phyloP scores from a whole-genome alignment of 1,140 invertebrate genomes.

The Zaprionus africanus region DNA sequence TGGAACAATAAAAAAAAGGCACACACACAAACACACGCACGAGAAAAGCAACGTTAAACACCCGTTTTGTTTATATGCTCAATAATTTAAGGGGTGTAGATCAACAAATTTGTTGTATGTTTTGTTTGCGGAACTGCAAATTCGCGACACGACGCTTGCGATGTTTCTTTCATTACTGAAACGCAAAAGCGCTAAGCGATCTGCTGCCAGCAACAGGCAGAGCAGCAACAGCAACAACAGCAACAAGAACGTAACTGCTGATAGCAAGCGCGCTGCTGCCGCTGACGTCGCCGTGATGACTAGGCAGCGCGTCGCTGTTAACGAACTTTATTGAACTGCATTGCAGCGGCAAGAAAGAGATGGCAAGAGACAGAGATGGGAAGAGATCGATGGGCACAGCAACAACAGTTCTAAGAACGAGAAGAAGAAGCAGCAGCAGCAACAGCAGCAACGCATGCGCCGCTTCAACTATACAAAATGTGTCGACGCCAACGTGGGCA shows the following conservation, averaged over 20 bases:
- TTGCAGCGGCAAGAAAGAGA: slow-evolving; percentile 14
- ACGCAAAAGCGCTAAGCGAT: slow-evolving; percentile 31
- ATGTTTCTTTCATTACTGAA: slow-evolving; percentile 71
- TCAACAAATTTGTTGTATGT: neutral
- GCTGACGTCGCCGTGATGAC: slow-evolving; percentile 30
- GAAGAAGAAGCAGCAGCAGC: neutral
- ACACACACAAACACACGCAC: neutral
- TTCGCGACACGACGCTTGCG: slow-evolving; percentile 63
- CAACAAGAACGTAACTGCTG: slow-evolving; percentile 24
- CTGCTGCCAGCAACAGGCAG: slow-evolving; percentile 14
- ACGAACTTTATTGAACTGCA: slow-evolving; percentile 69
- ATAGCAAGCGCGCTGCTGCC: slow-evolving; percentile 33
- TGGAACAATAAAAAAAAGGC: neutral
- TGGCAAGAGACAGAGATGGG: neutral
- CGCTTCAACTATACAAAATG: slow-evolving; percentile 4
- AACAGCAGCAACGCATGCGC: slow-evolving; percentile 38
- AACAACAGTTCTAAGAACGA: slow-evolving; percentile 52
- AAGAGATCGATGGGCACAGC: slow-evolving; percentile 16
- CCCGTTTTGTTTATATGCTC: neutral
- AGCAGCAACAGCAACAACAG: slow-evolving; percentile 13
- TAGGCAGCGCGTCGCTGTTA: slow-evolving; percentile 43
- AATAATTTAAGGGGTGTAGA: neutral
- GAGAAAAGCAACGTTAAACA: neutral
- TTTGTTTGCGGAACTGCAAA: slow-evolving; percentile 20
- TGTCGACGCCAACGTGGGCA: slow-evolving; percentile 10